Evolutionary conservation across 2,113 vertebrate genomes (phyloP), one percentile per base, ranked within the genome.

Genomic region (Jaculus jaculus): DNA sequence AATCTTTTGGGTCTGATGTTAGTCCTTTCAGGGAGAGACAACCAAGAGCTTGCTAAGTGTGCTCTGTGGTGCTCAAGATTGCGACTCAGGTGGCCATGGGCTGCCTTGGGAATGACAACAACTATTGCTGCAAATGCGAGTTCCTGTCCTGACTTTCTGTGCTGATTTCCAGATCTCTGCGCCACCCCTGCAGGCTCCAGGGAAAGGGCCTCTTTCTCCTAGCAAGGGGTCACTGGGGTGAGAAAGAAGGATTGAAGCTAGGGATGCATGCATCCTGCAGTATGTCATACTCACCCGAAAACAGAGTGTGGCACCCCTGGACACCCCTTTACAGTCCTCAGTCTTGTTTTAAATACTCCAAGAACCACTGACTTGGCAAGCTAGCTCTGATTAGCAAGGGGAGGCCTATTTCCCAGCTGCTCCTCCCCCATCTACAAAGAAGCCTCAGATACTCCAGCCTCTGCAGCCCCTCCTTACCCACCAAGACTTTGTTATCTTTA

Each of bases 391-490:
- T 83, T 54, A 60, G 68, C 60, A 47, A 69, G 85, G 80, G 18
- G 82, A 74, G 26, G 39, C 71, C 96, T 85, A 69, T 88, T 90
- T 95, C 74, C 92, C 91, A 90, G 92, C 90, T 63, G 39, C 66
- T 54, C 86, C 92, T 89, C 87, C 66, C 61, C 81, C 83, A 42
- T 65, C 82, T 37, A 73, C 86, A 2, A 18, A 90, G 69, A 75
- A 32, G 61, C 66, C 60, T 42, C 26, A 74, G 85, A 24, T 21
- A 28, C 23, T 72, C 54, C 54, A 20, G 54, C 18, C 17, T 13
- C 61, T 8, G 37, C 26, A 11, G 78, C n/a, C 65, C 72, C 77
- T 84, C 93, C 91, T 87, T 84, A 65, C 82, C 69, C 9, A 30
- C 34, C 1, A 37, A 92, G 58, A 69, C 61, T 2, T 4, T 8